Evolutionary conservation across 2,888 invertebrate genomes (phyloP), one percentile per base, ranked within the genome.

Genomic region (Chalcis sispes): DNA sequence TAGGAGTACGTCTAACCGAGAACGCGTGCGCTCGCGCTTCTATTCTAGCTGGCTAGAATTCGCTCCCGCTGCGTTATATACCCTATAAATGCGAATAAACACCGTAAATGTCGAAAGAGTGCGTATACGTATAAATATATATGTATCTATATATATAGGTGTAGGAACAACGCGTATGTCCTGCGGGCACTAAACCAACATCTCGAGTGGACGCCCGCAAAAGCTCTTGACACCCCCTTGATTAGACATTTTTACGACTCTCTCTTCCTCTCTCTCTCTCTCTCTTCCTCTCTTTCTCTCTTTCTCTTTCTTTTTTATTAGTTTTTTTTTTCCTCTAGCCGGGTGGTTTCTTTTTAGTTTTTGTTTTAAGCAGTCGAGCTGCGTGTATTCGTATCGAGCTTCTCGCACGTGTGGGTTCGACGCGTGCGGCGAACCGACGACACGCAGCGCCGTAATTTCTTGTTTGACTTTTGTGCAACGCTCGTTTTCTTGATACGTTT

Each of bases 61-160:
- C 78, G 79, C 79, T 77, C 82, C 81, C 77, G 82, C 77, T 27
- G 82, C 79, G 83, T 84, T 83, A 84, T n/a, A n/a, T 83, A 80
- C 78, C 81, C 83, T 83, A 83, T 84, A 85, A 85, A 84, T 81
- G 80, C 82, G 83, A n/a, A 82, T 83, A 83, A 85, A 83, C 83
- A 83, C 82, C 82, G 81, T 83, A 83, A 83, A 83, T 72, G 79
- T 81, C 79, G 79, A 67, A 13, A 7, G 20, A 13, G n/a, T 23
- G 36, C 32, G 18, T 20, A 10, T 25, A 36, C 36, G 23, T 32
- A 4, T 20, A 4, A 20, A 52, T 54, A 40, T 52, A 20, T 25
- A 40, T 25, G n/a, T n/a, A n/a, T n/a, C n/a, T n/a, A n/a, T n/a
- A n/a, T n/a, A n/a, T n/a, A 40, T 15, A n/a, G 13, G 64, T n/a